phyloP scores from a whole-genome alignment of 2,113 vertebrate species.

The Columbina picui region DNA sequence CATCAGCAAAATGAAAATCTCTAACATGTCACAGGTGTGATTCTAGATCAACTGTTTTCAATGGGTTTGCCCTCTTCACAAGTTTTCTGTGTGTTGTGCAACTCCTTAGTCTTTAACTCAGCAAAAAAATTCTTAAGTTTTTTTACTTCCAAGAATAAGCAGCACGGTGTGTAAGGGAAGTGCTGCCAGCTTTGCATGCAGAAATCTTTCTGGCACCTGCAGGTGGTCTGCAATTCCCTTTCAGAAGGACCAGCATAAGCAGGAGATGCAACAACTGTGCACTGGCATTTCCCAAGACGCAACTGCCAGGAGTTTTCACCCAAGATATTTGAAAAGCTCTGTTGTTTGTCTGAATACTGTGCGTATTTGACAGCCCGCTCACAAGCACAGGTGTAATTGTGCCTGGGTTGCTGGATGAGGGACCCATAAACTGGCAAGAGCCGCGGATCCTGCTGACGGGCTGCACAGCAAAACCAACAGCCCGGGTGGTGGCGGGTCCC shows the following conservation, averaged over 20 bases:
- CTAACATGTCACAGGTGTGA: neutral
- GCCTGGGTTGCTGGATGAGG: neutral
- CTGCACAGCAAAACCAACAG: neutral
- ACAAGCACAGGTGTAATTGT: neutral
- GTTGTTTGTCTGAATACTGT: neutral
- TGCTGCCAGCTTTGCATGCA: neutral
- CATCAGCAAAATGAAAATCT: neutral
- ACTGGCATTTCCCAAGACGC: neutral
- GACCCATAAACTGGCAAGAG: neutral
- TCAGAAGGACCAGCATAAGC: neutral
- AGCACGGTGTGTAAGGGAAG: accelerated
- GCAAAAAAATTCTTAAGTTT: neutral
- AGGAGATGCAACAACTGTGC: neutral
- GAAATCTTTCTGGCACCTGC: neutral
- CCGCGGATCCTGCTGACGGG: neutral
- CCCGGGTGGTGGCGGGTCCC: neutral
- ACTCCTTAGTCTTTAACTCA: neutral
- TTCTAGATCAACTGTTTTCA: neutral
- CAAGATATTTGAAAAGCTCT: neutral
- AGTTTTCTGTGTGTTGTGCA: neutral
- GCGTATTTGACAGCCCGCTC: neutral
- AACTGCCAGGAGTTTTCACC: neutral
- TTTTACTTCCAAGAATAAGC: neutral
- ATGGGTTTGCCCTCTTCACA: neutral
- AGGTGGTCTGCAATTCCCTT: neutral